Evolutionary conservation across 1,140 invertebrate species (phyloP).

Genomic region (Sminthurinus signatus): DNA sequence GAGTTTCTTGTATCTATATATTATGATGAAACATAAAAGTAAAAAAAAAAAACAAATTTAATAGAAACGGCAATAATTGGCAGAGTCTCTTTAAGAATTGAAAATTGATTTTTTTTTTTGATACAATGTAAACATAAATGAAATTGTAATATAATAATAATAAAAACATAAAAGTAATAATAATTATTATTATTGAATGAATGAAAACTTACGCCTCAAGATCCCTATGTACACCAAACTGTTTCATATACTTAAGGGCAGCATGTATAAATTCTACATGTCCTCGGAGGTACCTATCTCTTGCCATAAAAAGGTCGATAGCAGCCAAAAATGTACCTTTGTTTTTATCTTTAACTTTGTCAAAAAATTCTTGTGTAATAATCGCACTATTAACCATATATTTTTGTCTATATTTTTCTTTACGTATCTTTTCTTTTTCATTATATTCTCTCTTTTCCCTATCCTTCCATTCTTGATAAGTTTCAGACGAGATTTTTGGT

Average conservation of each 20-base stretch:
- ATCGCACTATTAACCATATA: slow-evolving; percentile 12
- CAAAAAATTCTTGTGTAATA: slow-evolving; percentile 47
- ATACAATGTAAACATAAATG: too few species aligned
- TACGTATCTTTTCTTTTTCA: background rate
- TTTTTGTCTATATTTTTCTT: slow-evolving; percentile 14
- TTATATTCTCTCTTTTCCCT: background rate
- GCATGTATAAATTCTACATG: slow-evolving; percentile 91
- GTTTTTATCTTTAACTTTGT: slow-evolving; percentile 56
- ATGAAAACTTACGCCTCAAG: too few species aligned
- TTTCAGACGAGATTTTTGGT: too few species aligned
- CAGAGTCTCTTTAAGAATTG: too few species aligned
- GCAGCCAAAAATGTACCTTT: slow-evolving; percentile 67
- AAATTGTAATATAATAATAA: too few species aligned
- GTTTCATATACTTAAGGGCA: slow-evolving; percentile 79
- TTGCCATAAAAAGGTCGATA: slow-evolving; percentile 61
- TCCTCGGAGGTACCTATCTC: slow-evolving; percentile 58
- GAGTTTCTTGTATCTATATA: slow-evolving; percentile 78
- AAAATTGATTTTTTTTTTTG: too few species aligned
- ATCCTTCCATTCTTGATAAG: background rate
- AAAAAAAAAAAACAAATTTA: too few species aligned
- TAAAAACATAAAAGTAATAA: too few species aligned
- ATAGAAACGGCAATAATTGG: too few species aligned
- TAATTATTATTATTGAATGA: too few species aligned
- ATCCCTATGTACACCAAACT: slow-evolving; percentile 84
- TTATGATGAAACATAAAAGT: too few species aligned